Base-by-base conservation (phyloP, 64 coral and sea anemone species). In the Dendrophyllia cribrosa region DNA sequence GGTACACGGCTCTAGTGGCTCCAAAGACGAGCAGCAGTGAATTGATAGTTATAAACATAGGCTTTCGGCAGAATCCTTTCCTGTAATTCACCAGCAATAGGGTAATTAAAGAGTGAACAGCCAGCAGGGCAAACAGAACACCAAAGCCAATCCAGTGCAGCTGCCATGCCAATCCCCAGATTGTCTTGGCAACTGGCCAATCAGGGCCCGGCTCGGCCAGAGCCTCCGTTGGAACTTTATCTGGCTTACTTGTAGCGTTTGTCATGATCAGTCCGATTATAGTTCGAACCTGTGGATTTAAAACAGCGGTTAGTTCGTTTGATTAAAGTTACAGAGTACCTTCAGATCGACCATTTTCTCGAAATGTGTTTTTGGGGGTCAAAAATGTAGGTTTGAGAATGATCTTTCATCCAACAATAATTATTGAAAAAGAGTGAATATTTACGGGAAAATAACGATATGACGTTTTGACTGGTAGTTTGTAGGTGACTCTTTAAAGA, bases 101-200 rank as follows among this genome's bases (percentile, higher is more conserved):
- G 58, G 58, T 70, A 52, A 75, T 3, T 7, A 75, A 52, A 1
- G 90, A 92, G 45, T 84, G 83, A 17, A 86, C 19, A 1, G 90
- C 90, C 34, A 92, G 43, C 20, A 86, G 34, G 25, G 23, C 90
- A 45, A 92, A 92, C 16, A 92, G 69, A 67, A 25, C 21, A 7
- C 90, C 90, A 7, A 92, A 75, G 7, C 90, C 90, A 9, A 92
- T 66, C 81, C 90, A 92, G 21, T 92, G 90, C 6, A 92, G 24
- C 7, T 84, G 58, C 90, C 90, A 92, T 66, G 90, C 90, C 58
- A 92, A 58, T 20, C 90, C 90, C 90, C 90, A 92, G 26, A 85
- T 67, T 75, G 65, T 47, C 47, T 76, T 92, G 21, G 90, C 90
- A 51, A 76, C 79, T n/a, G 79, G 70, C 90, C 90, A 92, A 43